These are phyloP conservation scores for Eulemur macaco DNA, from an alignment of 2,113 vertebrate species.

Conservation along the genomic window DNA sequence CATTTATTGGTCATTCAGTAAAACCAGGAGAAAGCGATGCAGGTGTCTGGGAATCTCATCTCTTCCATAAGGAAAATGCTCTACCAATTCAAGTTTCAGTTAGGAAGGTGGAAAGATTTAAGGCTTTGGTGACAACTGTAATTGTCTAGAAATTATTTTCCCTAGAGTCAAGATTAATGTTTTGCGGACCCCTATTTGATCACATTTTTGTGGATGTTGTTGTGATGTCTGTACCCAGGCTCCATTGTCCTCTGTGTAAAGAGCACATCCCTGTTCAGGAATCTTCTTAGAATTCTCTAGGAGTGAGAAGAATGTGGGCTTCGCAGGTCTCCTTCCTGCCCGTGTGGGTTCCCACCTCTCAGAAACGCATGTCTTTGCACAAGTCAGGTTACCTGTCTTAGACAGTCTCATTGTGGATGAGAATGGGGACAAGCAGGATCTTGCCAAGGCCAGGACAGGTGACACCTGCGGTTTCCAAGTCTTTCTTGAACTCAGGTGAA, in stretches of 20 bases:
- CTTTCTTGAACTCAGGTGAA: not conserved
- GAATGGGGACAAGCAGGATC: not conserved
- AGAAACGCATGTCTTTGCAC: not conserved
- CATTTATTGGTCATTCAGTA: constrained; percentile 70
- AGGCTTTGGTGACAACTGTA: constrained; percentile 91
- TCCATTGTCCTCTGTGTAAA: not conserved
- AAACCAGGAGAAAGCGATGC: constrained; percentile 81
- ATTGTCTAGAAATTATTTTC: constrained; percentile 88
- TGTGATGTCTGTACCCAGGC: not conserved
- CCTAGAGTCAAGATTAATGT: constrained; percentile 81
- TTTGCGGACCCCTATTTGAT: constrained; percentile 36
- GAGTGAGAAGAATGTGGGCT: not conserved
- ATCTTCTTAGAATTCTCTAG: not conserved
- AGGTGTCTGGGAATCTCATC: constrained; percentile 78
- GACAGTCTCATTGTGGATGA: not conserved
- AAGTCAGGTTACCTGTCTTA: too few relatives aligned
- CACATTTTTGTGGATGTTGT: not conserved
- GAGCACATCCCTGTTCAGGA: not conserved
- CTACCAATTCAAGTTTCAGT: constrained; percentile 91
- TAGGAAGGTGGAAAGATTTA: constrained; percentile 93
- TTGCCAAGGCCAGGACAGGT: not conserved
- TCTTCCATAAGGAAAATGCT: constrained; percentile 81
- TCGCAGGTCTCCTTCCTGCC: not conserved
- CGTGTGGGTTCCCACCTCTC: fast-evolving
- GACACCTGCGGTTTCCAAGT: not conserved